Conservation (phyloP, 2,888 invertebrate species). For the Drosophila melanosoma region DNA sequence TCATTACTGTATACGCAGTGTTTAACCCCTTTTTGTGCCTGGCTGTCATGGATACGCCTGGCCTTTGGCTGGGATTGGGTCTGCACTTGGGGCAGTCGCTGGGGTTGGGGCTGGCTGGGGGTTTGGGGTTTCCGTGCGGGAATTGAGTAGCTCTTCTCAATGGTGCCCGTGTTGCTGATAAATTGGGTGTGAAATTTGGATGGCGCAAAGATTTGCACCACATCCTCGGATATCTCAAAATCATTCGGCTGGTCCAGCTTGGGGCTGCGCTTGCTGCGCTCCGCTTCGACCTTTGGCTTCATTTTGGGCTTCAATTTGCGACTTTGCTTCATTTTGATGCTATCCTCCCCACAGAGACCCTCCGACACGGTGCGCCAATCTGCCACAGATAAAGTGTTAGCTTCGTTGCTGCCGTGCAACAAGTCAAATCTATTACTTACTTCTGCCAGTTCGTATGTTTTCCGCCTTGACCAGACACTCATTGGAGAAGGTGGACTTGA, state of each 20-base stretch:
- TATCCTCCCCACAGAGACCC: constrained; percentile 80
- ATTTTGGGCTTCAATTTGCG: constrained; percentile 51
- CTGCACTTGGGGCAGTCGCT: background rate
- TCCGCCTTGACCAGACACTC: constrained; percentile 80
- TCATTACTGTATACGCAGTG: constrained; percentile 68
- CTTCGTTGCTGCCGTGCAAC: too few relatives aligned
- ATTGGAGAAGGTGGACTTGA: constrained; percentile 79
- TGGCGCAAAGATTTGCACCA: constrained; percentile 70
- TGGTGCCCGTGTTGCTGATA: constrained; percentile 61
- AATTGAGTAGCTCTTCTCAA: constrained; percentile 68
- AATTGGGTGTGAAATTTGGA: constrained; percentile 70
- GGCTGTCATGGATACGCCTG: constrained; percentile 10
- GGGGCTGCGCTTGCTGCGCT: constrained; percentile 64
- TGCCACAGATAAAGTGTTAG: constrained; percentile 22
- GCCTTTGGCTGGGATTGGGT: background rate
- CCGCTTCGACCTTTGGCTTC: constrained; percentile 49
- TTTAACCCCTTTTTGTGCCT: constrained; percentile 2
- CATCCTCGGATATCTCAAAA: constrained; percentile 59
- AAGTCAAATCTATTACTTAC: constrained; percentile 36
- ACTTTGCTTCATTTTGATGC: constrained; percentile 65
- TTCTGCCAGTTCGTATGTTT: constrained; percentile 70
- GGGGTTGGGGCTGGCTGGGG: background rate
- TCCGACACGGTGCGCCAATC: constrained; percentile 76
- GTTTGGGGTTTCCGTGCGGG: constrained; percentile 56
- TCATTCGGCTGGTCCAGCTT: constrained; percentile 46